phyloP scores from a whole-genome alignment of 2,888 invertebrate genomes.

The Campaea margaritaria region DNA sequence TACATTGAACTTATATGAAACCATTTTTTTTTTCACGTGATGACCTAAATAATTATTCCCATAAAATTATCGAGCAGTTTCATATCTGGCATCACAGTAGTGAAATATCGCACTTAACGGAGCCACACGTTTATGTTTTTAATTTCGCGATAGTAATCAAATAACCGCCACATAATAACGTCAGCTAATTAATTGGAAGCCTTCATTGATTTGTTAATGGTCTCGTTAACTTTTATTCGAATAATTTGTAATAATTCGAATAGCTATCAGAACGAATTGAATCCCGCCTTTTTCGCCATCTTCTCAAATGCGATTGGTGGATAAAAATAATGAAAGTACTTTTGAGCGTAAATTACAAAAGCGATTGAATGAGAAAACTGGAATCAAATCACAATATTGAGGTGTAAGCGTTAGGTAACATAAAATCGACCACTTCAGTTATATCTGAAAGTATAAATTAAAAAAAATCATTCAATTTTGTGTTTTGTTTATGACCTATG shows the following conservation, averaged over 20 bases:
- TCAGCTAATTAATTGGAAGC: conserved; percentile 73
- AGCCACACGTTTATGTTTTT: conserved; percentile 63
- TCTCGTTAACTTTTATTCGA: conserved; percentile 61
- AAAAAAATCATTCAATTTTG: too few species aligned
- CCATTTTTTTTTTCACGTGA: too few species aligned
- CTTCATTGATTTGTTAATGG: conserved; percentile 78
- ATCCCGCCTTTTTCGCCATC: conserved; percentile 10
- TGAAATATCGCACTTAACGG: conserved; percentile 55
- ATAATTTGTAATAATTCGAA: conserved; percentile 58
- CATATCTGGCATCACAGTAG: conserved; percentile 40
- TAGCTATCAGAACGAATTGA: conserved; percentile 50
- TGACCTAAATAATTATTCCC: neutral
- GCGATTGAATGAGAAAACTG: too few species aligned
- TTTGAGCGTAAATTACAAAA: neutral
- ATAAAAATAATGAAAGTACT: neutral
- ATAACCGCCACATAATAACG: conserved; percentile 69
- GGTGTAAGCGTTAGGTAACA: too few species aligned
- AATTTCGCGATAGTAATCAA: conserved; percentile 72
- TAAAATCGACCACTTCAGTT: too few species aligned
- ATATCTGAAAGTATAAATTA: too few species aligned
- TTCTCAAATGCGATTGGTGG: conserved; percentile 8
- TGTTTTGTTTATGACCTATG: neutral
- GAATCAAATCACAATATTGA: too few species aligned
- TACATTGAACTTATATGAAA: too few species aligned
- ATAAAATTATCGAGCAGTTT: conserved; percentile 2